Conservation (phyloP, 1,140 invertebrate species). For the Drosophila funebris region DNA sequence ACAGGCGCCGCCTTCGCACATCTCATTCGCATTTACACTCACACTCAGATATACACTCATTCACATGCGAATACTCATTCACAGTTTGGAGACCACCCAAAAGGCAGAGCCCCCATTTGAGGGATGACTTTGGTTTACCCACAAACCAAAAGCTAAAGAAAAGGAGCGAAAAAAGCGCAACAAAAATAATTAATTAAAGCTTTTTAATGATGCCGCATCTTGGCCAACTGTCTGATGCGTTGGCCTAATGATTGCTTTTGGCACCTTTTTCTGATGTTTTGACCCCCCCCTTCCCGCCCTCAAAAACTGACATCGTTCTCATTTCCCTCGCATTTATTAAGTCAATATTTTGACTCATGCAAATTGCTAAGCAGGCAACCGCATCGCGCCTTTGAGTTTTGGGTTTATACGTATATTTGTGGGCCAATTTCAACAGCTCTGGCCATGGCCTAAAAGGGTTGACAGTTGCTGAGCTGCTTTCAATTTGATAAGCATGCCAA, state of each 20-base stretch:
- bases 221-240: conserved; percentile 23
- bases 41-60: conserved; percentile 10
- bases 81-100: conserved; percentile 62
- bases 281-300: no score
- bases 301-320: no score
- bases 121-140: conserved; percentile 55
- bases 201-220: conserved; percentile 73
- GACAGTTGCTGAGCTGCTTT: conserved; percentile 13
- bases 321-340: conserved; percentile 55
- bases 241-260: conserved; percentile 74
- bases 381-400: neutral
- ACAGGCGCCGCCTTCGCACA: conserved; percentile 65
- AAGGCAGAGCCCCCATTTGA: conserved; percentile 42
- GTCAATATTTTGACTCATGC: conserved; percentile 79
- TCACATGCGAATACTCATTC: conserved; percentile 5
- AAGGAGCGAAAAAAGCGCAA: neutral
- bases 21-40: conserved; percentile 12
- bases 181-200: conserved; percentile 72
- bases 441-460: conserved; percentile 6
- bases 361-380: conserved; percentile 54
- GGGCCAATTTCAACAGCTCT: neutral
- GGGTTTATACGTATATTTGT: neutral
- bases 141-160: neutral
- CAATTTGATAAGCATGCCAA: conserved; percentile 35
- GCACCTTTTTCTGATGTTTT: conserved; percentile 58